Evolutionary conservation across 1,140 invertebrate genomes (phyloP).

Genomic region (Macrostomum lignano): DNA sequence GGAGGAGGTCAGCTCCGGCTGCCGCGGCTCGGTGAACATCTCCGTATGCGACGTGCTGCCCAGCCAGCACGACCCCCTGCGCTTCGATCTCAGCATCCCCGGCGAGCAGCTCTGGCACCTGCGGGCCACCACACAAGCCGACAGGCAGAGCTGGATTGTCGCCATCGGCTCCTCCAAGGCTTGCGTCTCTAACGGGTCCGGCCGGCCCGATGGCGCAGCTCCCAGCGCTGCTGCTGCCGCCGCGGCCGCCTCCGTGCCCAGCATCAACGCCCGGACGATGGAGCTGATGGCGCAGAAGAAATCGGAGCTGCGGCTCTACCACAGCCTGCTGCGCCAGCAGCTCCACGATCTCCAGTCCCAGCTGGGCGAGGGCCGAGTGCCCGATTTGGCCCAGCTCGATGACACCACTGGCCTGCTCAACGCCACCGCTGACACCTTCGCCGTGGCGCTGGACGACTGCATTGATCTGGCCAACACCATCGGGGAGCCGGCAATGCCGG

Average conservation of each 20-base stretch:
- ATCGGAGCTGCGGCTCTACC: conserved; percentile 45
- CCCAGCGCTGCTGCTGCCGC: neutral
- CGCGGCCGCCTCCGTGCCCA: neutral
- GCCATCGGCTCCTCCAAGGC: conserved; percentile 49
- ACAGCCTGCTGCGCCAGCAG: conserved; percentile 53
- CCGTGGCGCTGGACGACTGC: conserved; percentile 47
- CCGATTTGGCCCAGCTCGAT: conserved; percentile 41
- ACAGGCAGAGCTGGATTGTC: conserved; percentile 48
- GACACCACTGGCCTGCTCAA: conserved; percentile 42
- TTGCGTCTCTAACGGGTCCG: conserved; percentile 31
- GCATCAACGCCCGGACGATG: conserved; percentile 5
- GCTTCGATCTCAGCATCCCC: conserved; percentile 47
- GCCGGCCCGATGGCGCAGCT: conserved; percentile 21
- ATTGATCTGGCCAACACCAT: conserved; percentile 37
- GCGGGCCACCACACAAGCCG: conserved; percentile 40
- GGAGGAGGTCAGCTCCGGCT: conserved; percentile 49
- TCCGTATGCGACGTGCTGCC: conserved; percentile 53
- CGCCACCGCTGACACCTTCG: conserved; percentile 53
- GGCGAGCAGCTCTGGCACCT: conserved; percentile 51
- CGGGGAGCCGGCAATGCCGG: conserved; percentile 25
- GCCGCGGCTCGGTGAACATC: conserved; percentile 51
- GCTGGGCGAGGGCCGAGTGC: conserved; percentile 29
- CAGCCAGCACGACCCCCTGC: conserved; percentile 38
- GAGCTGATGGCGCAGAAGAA: conserved; percentile 40
- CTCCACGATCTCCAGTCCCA: conserved; percentile 44